Evolutionary conservation across 2,113 vertebrate genomes (phyloP).

Genomic region (Rhynchomys soricoides): DNA sequence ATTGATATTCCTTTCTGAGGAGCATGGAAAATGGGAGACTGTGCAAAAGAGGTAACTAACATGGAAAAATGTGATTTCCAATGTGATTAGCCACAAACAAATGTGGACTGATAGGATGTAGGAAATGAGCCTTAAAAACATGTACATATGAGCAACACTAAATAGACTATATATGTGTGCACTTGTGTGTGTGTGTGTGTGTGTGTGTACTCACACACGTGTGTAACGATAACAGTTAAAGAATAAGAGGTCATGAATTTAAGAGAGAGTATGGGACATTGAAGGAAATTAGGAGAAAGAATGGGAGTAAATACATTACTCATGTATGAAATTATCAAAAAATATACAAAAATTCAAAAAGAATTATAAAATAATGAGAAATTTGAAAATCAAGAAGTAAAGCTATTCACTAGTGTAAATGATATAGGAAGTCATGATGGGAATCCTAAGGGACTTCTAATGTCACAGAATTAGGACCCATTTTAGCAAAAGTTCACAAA

Average conservation of each 20-base stretch:
- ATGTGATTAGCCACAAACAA: background rate
- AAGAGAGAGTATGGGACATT: background rate
- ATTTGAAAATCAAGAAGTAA: background rate
- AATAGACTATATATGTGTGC: background rate
- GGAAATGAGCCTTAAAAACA: background rate
- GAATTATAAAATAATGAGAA: background rate
- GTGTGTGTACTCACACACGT: background rate
- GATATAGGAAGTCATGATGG: background rate
- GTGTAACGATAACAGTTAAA: background rate
- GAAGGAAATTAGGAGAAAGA: background rate
- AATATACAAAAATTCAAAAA: background rate
- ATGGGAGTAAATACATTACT: background rate
- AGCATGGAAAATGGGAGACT: background rate
- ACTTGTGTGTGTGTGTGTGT: background rate
- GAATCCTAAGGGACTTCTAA: rapidly evolving
- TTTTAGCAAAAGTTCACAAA: background rate
- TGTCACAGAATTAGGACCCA: background rate
- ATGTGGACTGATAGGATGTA: too few species aligned
- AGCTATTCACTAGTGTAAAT: background rate
- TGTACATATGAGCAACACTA: background rate
- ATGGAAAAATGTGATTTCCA: background rate
- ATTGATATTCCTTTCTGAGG: background rate
- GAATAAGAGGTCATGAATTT: background rate
- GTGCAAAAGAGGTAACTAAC: background rate
- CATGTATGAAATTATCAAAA: background rate